These are phyloP conservation scores for Oreochromis grahami DNA, from an alignment of 2,797 vertebrate genomes.

Conservation along the genomic window DNA sequence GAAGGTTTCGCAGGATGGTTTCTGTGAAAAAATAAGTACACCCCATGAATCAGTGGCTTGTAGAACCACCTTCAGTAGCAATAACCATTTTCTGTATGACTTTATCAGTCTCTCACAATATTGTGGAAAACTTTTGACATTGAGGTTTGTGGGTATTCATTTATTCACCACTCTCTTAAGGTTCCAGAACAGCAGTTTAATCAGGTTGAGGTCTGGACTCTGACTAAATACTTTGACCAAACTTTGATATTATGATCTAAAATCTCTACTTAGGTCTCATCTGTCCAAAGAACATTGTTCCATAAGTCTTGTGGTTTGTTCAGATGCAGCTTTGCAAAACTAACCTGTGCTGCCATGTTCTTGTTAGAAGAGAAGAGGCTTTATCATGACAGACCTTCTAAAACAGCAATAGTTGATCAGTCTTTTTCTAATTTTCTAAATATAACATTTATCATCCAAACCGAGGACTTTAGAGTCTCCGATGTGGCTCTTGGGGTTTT, in stretches of 20 bases:
- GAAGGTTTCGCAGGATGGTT: not conserved
- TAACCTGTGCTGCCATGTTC: not conserved
- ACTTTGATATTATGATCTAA: not conserved
- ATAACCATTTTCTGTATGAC: not conserved
- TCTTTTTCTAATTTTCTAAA: not conserved
- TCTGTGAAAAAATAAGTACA: not conserved
- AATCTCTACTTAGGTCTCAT: not conserved
- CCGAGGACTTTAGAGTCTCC: not conserved
- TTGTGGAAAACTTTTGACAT: not conserved
- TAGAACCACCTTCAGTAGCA: not conserved
- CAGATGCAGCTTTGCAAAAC: not conserved
- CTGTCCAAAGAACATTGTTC: not conserved
- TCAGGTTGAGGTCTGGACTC: not conserved
- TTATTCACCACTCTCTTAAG: not conserved
- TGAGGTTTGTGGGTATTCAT: not conserved
- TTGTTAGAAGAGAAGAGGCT: not conserved
- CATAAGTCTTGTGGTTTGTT: not conserved
- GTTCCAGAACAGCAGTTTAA: not conserved
- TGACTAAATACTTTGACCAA: not conserved
- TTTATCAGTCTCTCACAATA: not conserved
- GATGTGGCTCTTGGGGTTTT: not conserved
- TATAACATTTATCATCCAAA: not conserved
- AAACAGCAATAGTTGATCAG: not conserved
- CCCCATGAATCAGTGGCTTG: not conserved
- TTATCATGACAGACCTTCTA: not conserved